These are phyloP conservation scores for Dastarcus helophoroides DNA, from an alignment of 2,888 invertebrate species.

Conservation along the genomic window DNA sequence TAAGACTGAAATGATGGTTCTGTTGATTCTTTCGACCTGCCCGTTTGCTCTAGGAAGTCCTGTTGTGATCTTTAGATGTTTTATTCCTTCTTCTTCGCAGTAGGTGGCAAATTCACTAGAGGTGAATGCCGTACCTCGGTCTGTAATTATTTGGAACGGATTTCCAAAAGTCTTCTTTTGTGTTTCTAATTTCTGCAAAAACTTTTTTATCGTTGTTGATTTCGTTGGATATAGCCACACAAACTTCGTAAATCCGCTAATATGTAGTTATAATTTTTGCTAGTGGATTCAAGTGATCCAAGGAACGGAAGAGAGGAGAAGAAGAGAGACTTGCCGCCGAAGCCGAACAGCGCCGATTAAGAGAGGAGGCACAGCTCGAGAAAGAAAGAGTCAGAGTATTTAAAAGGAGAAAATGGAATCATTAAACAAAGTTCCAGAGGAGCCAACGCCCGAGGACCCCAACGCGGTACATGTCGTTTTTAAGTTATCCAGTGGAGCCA, in stretches of 20 bases:
- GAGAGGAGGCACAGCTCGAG: constrained; percentile 38
- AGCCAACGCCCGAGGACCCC: constrained; percentile 60
- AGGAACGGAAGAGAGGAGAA: too few species aligned
- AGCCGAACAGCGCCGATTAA: too few species aligned
- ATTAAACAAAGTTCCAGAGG: constrained; percentile 54
- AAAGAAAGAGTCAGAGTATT: constrained; percentile 43
- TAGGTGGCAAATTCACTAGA: constrained; percentile 27
- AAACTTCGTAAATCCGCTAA: constrained; percentile 24
- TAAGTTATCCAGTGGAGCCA: constrained; percentile 80
- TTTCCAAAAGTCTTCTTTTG: constrained; percentile 30
- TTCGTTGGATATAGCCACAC: constrained; percentile 18
- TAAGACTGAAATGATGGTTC: constrained; percentile 22
- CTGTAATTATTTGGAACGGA: constrained; percentile 21
- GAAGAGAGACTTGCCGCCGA: too few species aligned
- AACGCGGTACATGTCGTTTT: constrained; percentile 76
- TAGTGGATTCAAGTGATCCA: too few species aligned
- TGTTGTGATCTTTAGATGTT: constrained; percentile 20
- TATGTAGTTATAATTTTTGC: too few species aligned
- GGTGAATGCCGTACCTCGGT: constrained; percentile 30
- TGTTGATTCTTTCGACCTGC: constrained; percentile 27
- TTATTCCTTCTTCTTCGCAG: constrained; percentile 25
- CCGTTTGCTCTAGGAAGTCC: constrained; percentile 30
- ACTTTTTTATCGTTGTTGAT: constrained; percentile 19
- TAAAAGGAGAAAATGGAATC: constrained; percentile 55
- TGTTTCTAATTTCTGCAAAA: constrained; percentile 20